Percentiles rank a stretch among this genome's conserved stretches.
These are phyloP conservation scores for Drosophila sordidapex DNA, from an alignment of 2,888 invertebrate genomes.

Conservation along the genomic window DNA sequence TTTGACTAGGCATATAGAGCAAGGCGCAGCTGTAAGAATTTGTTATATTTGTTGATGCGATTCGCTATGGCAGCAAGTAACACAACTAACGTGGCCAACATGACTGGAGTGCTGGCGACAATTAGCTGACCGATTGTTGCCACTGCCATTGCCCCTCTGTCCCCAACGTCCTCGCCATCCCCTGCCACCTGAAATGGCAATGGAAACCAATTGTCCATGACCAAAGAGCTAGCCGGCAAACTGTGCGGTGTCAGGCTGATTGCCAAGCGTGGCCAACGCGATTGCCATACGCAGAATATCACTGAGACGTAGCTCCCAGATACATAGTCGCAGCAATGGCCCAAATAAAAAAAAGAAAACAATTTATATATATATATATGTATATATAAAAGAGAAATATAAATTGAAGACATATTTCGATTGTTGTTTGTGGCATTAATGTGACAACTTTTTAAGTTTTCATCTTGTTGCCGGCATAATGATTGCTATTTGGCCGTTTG, in stretches of 20 bases:
- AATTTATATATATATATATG: not conserved
- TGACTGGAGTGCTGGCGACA: conserved; percentile 52
- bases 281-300: conserved; percentile 32
- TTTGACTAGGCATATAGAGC: not conserved
- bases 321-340: conserved; percentile 29
- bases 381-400: conserved; percentile 2
- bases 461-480: conserved; percentile 16
- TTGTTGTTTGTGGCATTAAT: conserved; percentile 45
- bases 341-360: conserved; percentile 10
- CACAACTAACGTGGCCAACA: conserved; percentile 31
- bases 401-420: conserved; percentile 38
- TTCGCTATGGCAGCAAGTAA: conserved; percentile 49
- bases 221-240: conserved; percentile 29
- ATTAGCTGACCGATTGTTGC: conserved; percentile 68
- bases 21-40: conserved; percentile 1
- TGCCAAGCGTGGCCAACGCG: conserved; percentile 65
- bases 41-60: conserved; percentile 31
- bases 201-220: conserved; percentile 61
- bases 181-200: conserved; percentile 12
- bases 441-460: conserved; percentile 42
- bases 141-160: conserved; percentile 5
- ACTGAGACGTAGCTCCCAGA: conserved; percentile 3
- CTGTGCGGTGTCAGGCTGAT: conserved; percentile 46
- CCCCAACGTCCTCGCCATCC: not conserved
- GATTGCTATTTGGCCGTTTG: conserved; percentile 7